Conservation (phyloP, 2,797 vertebrate genomes). For the Pogonophryne albipinna region DNA sequence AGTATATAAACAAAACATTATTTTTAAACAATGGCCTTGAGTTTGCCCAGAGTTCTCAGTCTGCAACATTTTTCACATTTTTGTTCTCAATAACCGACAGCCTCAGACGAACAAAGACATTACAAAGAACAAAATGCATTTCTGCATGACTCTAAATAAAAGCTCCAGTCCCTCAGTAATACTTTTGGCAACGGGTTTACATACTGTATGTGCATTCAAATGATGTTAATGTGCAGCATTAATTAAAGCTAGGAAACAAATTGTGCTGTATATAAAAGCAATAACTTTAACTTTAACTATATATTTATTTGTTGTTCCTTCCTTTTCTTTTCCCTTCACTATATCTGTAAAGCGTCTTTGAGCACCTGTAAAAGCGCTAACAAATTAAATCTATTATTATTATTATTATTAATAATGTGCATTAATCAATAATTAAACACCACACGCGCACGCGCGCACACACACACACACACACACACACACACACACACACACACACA, state of each 20-base stretch:
- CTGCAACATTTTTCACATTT: slow-evolving; percentile 1
- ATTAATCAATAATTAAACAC: not conserved
- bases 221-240: not conserved
- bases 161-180: slow-evolving; percentile 17
- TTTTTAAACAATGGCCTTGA: slow-evolving; percentile 22
- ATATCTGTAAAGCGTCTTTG: too few species aligned
- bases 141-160: slow-evolving; percentile 14
- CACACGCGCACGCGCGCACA: too few species aligned
- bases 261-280: not conserved
- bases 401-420: too few species aligned
- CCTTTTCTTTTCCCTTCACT: too few species aligned
- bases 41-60: slow-evolving; percentile 14
- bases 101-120: slow-evolving; percentile 21
- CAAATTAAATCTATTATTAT: too few species aligned
- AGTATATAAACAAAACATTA: slow-evolving; percentile 14
- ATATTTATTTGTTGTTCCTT: too few species aligned
- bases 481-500: not conserved
- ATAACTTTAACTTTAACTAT: too few species aligned
- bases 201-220: slow-evolving; percentile 23
- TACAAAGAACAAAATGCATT: slow-evolving; percentile 32
- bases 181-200: slow-evolving; percentile 16
- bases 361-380: too few species aligned
- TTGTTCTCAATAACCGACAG: slow-evolving; percentile 18
- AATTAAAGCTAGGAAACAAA: too few species aligned
- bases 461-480: not conserved